phyloP scores from a whole-genome alignment of 2,113 vertebrate genomes.

The Paratilapia polleni region DNA sequence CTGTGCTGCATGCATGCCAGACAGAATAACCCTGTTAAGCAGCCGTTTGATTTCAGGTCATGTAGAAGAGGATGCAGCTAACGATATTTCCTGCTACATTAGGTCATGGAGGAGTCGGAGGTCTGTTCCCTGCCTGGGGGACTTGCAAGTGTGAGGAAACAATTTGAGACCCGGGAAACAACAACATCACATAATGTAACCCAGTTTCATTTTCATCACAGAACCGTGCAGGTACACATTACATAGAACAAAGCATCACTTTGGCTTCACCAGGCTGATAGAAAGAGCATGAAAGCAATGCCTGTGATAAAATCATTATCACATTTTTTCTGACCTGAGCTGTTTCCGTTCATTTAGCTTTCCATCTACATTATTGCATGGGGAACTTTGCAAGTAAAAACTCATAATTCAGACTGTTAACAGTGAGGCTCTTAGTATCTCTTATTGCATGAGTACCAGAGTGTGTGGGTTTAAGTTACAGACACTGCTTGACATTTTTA shows the following conservation, averaged over 20 bases:
- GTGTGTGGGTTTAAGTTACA: constrained; percentile 24
- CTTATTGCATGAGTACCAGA: neutral
- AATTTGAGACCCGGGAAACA: constrained; percentile 87
- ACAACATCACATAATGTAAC: constrained; percentile 82
- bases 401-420: neutral
- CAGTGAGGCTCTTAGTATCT: constrained; percentile 3
- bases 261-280: neutral
- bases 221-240: constrained; percentile 87
- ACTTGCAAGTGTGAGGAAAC: constrained; percentile 89
- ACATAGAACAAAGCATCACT: neutral
- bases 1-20: constrained; percentile 18
- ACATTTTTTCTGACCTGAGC: neutral
- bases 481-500: constrained; percentile 15
- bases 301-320: neutral
- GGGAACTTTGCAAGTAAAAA: constrained; percentile 32
- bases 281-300: constrained; percentile 39
- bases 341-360: constrained; percentile 23
- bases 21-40: constrained; percentile 36
- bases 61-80: constrained; percentile 64
- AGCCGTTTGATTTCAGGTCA: constrained; percentile 57
- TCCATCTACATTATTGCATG: constrained; percentile 28
- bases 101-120: constrained; percentile 89
- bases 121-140: constrained; percentile 89
- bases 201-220: constrained; percentile 85
- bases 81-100: constrained; percentile 74